These are phyloP conservation scores for Cheumatopsyche charites DNA, from an alignment of 1,140 invertebrate species.

Conservation along the genomic window DNA sequence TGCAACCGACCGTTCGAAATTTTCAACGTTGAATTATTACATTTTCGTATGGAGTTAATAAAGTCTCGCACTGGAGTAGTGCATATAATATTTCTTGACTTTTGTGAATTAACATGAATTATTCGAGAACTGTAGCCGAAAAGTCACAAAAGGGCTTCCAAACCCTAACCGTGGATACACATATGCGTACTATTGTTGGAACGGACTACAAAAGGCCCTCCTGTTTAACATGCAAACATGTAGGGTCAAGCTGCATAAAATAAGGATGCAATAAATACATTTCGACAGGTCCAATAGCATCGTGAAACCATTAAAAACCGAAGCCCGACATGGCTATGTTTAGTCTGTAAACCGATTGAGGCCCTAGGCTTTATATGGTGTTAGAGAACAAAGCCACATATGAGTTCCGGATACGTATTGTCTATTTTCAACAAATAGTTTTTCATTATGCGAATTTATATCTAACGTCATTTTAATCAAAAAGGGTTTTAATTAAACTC, in stretches of 20 bases:
- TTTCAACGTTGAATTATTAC: too few species aligned
- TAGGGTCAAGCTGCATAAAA: background rate
- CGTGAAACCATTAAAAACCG: conserved; percentile 7
- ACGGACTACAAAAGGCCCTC: background rate
- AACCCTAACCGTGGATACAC: too few species aligned
- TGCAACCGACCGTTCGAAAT: too few species aligned
- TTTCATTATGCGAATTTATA: too few species aligned
- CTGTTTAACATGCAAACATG: conserved; percentile 11
- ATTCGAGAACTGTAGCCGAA: background rate
- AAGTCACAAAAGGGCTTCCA: background rate
- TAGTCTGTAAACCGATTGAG: too few species aligned
- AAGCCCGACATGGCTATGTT: background rate
- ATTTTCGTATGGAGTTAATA: background rate
- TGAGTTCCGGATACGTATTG: too few species aligned
- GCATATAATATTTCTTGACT: too few species aligned
- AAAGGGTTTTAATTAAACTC: too few species aligned
- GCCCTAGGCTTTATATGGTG: too few species aligned
- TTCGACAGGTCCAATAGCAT: conserved; percentile 7
- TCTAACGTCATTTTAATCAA: too few species aligned
- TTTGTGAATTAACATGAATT: conserved; percentile 3
- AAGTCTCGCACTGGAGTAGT: background rate
- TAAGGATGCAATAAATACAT: conserved; percentile 14
- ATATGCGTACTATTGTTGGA: background rate
- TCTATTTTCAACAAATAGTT: too few species aligned
- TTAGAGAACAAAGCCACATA: too few species aligned